A percentile compares a stretch with the other conserved stretches of the same genome.
phyloP scores from a whole-genome alignment of 2,113 vertebrate species.

The Petrocephalus zakoni region DNA sequence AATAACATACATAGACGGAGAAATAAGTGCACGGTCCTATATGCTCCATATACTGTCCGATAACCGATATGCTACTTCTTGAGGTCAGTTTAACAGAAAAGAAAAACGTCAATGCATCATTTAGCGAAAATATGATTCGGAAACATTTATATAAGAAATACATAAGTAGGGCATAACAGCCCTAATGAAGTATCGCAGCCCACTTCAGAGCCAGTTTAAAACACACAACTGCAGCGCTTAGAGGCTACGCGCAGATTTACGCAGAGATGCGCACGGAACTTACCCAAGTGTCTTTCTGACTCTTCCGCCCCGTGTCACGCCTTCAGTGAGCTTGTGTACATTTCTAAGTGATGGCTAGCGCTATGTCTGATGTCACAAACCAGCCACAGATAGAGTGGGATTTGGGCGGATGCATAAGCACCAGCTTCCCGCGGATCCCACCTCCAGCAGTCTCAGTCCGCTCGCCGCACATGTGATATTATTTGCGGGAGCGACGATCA shows the following conservation, averaged over 20 bases:
- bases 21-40: background rate
- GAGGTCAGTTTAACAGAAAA: background rate
- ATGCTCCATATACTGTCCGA: too few species aligned
- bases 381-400: background rate
- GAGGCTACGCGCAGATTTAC: background rate
- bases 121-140: background rate
- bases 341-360: background rate
- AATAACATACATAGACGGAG: background rate
- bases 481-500: background rate
- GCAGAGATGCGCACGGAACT: background rate
- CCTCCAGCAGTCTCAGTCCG: background rate
- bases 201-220: background rate
- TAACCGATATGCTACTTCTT: background rate
- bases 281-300: background rate
- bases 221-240: background rate
- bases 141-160: background rate
- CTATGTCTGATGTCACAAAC: background rate
- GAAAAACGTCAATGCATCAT: background rate
- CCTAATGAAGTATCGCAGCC: background rate
- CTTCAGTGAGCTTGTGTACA: background rate
- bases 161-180: background rate
- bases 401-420: background rate
- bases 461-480: background rate
- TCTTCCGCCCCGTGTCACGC: background rate
- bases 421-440: background rate